Evolutionary conservation across 2,888 invertebrate genomes (phyloP).

Genomic region (Drosophila monieri): DNA sequence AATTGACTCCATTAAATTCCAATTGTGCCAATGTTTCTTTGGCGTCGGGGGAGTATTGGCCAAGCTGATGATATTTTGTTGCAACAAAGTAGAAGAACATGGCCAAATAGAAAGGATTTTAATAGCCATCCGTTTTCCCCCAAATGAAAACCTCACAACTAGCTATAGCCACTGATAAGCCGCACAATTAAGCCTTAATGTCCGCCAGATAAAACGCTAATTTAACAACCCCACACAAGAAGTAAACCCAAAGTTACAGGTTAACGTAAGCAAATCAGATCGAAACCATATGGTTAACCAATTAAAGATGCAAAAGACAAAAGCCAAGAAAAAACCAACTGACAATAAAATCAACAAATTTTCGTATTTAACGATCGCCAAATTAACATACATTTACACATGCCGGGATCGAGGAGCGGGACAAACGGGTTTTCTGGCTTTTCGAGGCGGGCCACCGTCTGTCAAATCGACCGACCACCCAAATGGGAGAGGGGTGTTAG

Average conservation of each 20-base stretch:
- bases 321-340: constrained; percentile 49
- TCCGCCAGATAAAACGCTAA: constrained; percentile 29
- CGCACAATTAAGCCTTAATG: constrained; percentile 40
- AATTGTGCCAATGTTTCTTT: constrained; percentile 64
- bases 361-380: constrained; percentile 57
- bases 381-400: constrained; percentile 69
- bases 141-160: too few relatives aligned
- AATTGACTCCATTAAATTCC: constrained; percentile 80
- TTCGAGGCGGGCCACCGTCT: constrained; percentile 44
- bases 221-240: constrained; percentile 46
- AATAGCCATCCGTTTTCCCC: too few relatives aligned
- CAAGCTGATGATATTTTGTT: neutral
- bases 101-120: neutral
- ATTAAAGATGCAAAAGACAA: constrained; percentile 48
- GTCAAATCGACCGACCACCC: constrained; percentile 43
- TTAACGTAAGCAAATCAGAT: constrained; percentile 40
- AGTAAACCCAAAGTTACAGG: constrained; percentile 30
- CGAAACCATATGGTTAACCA: constrained; percentile 39
- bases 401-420: constrained; percentile 9
- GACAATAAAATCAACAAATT: constrained; percentile 66
- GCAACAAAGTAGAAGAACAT: neutral
- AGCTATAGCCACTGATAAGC: constrained; percentile 17
- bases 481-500: constrained; percentile 16
- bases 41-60: neutral
- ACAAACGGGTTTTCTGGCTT: constrained; percentile 34